phyloP scores from a whole-genome alignment of 2,888 invertebrate genomes.

The Agrochola lychnidis region DNA sequence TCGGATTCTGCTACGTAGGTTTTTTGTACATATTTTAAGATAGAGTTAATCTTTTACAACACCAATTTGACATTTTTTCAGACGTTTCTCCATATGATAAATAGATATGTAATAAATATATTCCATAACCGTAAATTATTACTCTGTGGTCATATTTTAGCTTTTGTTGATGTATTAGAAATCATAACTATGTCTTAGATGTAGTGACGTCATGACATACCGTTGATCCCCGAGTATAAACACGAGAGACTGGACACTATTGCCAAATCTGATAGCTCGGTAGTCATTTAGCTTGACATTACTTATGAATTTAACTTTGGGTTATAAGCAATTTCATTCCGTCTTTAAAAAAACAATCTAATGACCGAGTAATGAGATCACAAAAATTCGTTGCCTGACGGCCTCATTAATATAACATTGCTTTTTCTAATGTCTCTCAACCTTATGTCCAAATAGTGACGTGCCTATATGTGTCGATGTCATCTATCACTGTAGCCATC shows the following conservation, averaged over 20 bases:
- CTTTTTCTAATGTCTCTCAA: background rate
- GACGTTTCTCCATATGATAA: background rate
- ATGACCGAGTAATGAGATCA: background rate
- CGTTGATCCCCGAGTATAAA: background rate
- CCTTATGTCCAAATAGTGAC: constrained; percentile 20
- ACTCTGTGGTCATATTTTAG: background rate
- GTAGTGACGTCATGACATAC: background rate
- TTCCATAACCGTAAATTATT: background rate
- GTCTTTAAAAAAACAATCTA: background rate
- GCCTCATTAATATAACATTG: background rate
- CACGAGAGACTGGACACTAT: background rate
- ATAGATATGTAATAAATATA: background rate
- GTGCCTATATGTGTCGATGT: constrained; percentile 5
- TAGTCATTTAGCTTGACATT: background rate
- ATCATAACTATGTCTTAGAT: background rate
- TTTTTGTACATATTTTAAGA: background rate
- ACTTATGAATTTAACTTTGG: background rate
- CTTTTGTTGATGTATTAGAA: background rate
- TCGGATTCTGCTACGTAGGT: too few species aligned
- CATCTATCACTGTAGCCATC: constrained; percentile 47
- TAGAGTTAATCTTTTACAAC: background rate
- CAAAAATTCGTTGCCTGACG: background rate
- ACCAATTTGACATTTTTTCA: background rate
- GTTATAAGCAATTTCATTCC: too few species aligned
- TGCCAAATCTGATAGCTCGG: background rate